These are phyloP conservation scores for Ophion costatus DNA, from an alignment of 2,888 invertebrate genomes.

Conservation along the genomic window DNA sequence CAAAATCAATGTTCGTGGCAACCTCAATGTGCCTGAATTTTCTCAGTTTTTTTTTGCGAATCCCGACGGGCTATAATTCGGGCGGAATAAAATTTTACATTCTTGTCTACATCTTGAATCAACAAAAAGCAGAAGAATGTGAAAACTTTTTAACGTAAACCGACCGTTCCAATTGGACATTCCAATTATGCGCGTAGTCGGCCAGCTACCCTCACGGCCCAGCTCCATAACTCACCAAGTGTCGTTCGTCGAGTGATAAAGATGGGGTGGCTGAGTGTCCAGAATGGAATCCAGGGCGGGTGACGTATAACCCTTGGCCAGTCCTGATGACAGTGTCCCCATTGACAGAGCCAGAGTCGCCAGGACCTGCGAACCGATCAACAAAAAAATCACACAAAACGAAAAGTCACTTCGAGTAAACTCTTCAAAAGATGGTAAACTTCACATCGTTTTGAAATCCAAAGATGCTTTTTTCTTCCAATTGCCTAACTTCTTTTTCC, in stretches of 20 bases:
- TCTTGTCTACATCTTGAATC: no score
- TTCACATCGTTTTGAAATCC: background rate
- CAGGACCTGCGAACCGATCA: slow-evolving; percentile 85
- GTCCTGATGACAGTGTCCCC: slow-evolving; percentile 91
- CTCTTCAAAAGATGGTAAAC: background rate
- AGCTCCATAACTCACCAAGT: slow-evolving; percentile 76
- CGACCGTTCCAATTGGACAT: no score
- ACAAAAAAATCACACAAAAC: background rate
- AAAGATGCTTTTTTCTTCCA: no score
- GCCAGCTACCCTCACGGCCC: no score
- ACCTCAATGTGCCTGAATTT: no score
- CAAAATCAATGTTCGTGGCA: no score
- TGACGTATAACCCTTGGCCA: slow-evolving; percentile 93
- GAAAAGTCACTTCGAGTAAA: background rate
- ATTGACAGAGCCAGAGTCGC: slow-evolving; percentile 92
- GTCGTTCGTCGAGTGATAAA: slow-evolving; percentile 79
- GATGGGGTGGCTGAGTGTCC: slow-evolving; percentile 85
- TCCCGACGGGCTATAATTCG: no score
- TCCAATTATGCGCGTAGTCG: background rate
- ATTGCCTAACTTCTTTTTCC: no score
- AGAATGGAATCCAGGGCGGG: slow-evolving; percentile 92
- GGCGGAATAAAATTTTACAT: no score
- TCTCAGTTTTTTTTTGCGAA: no score
- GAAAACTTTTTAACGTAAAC: background rate
- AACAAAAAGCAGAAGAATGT: no score